A percentile compares a stretch with the other conserved stretches of the same genome.
phyloP scores from a whole-genome alignment of 1,140 invertebrate species.

The Eupeodes corollae region DNA sequence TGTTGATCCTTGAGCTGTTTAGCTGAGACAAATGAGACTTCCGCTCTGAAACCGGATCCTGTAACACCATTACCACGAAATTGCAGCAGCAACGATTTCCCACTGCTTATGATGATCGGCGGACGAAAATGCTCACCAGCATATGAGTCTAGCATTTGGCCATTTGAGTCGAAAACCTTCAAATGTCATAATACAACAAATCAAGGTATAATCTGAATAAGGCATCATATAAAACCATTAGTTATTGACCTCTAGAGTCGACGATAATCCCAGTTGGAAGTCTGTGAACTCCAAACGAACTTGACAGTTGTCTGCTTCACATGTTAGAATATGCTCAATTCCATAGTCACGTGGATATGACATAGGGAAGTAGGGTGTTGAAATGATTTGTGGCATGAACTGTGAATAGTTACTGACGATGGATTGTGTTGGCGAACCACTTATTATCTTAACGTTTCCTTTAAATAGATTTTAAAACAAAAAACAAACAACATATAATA shows the following conservation, averaged over 20 bases:
- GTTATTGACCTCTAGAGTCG: slow-evolving; percentile 51
- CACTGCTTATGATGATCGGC: slow-evolving; percentile 52
- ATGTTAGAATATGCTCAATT: slow-evolving; percentile 53
- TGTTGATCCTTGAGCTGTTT: slow-evolving; percentile 39
- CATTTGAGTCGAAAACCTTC: slow-evolving; percentile 60
- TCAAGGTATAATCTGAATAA: neutral
- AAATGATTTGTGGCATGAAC: slow-evolving; percentile 33
- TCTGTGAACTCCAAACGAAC: slow-evolving; percentile 58
- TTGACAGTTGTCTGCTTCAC: slow-evolving; percentile 43
- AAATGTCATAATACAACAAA: neutral
- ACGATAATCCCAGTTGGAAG: slow-evolving; percentile 54
- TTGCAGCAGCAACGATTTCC: slow-evolving; percentile 50
- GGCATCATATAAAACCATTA: too few relatives aligned
- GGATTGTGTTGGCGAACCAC: slow-evolving; percentile 36
- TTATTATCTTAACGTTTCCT: slow-evolving; percentile 53
- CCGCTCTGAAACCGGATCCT: slow-evolving; percentile 55
- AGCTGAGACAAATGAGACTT: slow-evolving; percentile 51
- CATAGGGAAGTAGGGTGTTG: slow-evolving; percentile 57
- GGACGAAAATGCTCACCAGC: slow-evolving; percentile 58
- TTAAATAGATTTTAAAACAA: slow-evolving; percentile 6
- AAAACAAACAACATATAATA: too few relatives aligned
- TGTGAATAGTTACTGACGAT: slow-evolving; percentile 26
- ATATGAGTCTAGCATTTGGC: slow-evolving; percentile 51
- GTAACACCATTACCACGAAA: slow-evolving; percentile 63
- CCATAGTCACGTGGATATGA: slow-evolving; percentile 56